Conservation (phyloP, 2,888 invertebrate genomes). For the Aplocera efformata region DNA sequence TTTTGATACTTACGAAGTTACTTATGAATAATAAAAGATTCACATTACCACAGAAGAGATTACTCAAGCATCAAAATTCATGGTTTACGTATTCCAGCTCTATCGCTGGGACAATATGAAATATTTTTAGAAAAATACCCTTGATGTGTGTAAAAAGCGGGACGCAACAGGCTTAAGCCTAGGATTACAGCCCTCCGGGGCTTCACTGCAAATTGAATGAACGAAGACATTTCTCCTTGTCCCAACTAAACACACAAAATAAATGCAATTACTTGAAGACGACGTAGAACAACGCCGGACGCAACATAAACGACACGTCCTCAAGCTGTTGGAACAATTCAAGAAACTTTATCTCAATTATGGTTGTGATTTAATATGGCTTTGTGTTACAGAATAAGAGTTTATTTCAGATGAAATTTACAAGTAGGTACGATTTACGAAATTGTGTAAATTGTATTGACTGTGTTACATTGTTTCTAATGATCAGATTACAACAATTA, state of each 20-base stretch:
- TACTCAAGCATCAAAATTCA: background rate
- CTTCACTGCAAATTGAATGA: conserved; percentile 76
- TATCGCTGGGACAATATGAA: conserved; percentile 31
- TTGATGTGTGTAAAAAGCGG: conserved; percentile 52
- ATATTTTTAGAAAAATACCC: conserved; percentile 29
- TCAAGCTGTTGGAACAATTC: conserved; percentile 6
- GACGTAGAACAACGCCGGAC: conserved; percentile 30
- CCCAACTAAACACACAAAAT: conserved; percentile 43
- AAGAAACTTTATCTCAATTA: conserved; percentile 3
- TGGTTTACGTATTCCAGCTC: too few relatives aligned
- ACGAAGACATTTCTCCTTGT: conserved; percentile 53
- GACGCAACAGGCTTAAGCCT: conserved; percentile 68
- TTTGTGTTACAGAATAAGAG: too few relatives aligned
- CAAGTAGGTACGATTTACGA: too few relatives aligned
- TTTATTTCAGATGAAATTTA: too few relatives aligned
- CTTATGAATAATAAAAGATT: background rate
- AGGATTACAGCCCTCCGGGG: conserved; percentile 70
- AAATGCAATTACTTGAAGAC: conserved; percentile 42
- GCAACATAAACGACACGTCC: conserved; percentile 2
- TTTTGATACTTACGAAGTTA: too few relatives aligned
- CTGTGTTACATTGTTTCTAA: too few relatives aligned
- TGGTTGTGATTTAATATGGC: background rate
- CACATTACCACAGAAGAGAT: background rate
- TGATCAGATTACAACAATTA: too few relatives aligned
- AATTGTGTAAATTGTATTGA: too few relatives aligned